Percentiles rank a stretch among this genome's conserved stretches.
Evolutionary conservation across 2,888 invertebrate species (phyloP).

Genomic region (Steromphala cineraria): DNA sequence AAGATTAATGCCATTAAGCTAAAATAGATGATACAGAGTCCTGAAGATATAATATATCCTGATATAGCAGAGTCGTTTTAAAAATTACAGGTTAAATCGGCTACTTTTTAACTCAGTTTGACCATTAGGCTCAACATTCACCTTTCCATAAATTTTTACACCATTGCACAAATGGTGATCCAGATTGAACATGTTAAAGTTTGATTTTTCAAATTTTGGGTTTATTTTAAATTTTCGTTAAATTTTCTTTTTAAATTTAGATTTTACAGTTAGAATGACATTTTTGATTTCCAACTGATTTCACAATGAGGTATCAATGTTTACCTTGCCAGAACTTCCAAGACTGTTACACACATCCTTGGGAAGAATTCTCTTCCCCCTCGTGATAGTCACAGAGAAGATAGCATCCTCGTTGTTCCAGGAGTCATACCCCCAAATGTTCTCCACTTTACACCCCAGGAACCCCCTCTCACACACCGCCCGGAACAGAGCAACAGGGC

Average conservation of each 20-base stretch:
- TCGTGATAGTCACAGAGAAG: neutral
- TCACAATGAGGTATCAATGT: too few species aligned
- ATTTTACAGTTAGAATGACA: too few species aligned
- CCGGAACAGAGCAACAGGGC: neutral
- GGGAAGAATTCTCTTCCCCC: neutral
- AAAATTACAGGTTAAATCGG: too few species aligned
- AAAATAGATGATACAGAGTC: too few species aligned
- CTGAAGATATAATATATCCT: too few species aligned
- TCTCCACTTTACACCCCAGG: neutral
- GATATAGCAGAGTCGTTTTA: too few species aligned
- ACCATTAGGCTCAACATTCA: neutral
- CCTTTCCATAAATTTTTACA: neutral
- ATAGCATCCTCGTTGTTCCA: neutral
- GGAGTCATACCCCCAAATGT: neutral
- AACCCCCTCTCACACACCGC: neutral
- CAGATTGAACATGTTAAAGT: too few species aligned
- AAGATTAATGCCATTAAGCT: too few species aligned
- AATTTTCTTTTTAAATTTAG: too few species aligned
- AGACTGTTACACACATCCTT: neutral
- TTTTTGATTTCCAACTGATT: too few species aligned
- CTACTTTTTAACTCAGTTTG: neutral
- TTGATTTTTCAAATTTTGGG: too few species aligned
- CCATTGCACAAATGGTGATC: neutral
- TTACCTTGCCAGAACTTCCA: neutral
- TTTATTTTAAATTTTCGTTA: too few species aligned